Evolutionary conservation across 1,140 invertebrate genomes (phyloP), one percentile per base, ranked within the genome.

Genomic region (Hylyphantes graminicola): DNA sequence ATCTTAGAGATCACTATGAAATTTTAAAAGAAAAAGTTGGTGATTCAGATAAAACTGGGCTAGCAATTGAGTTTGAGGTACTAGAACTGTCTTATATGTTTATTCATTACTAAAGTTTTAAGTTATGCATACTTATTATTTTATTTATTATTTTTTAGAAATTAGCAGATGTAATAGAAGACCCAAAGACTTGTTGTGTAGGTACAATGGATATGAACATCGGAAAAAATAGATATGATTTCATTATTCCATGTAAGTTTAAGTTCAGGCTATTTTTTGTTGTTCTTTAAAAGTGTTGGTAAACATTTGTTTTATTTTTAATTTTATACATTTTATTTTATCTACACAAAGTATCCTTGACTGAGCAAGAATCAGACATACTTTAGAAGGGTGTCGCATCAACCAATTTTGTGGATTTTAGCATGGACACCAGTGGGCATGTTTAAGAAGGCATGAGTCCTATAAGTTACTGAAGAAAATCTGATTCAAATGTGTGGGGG

Each of bases 191-290:
- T 0, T 94, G 93, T 89, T 93, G 93, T 0, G 94, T 95, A 13
- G 95, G 94, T 9, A 92, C 93, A 54, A 93, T 92, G 19, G 95
- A 96, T 86, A 96, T 97, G 87, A 95, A 98, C 90, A 93, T 93
- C 87, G 91, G 92, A 64, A 96, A 97, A 89, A 98, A 99, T 90
- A 92, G 96, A 88, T 94, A 94, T 89, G 93, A 95, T 86, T 92
- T 93, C 86, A 93, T 97, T 73, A 93, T 98, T 90, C 97, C 97
- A 19, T 98, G 90, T 91, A 89, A 90, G 90, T 90, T 73, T 17
- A 21, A 70, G 51, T 64, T 67, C 35, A 35, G 35, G 2, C 35
- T 35, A 1, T 35, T 35, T 35, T 35, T 35, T 35, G 5, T 35
- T 35, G 35, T 35, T 35, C 35, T 35, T 35, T 35, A 35, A 35